A percentile compares a stretch with the other conserved stretches of the same genome.
phyloP scores from a whole-genome alignment of 1,140 invertebrate species.

The Caerostris darwini region DNA sequence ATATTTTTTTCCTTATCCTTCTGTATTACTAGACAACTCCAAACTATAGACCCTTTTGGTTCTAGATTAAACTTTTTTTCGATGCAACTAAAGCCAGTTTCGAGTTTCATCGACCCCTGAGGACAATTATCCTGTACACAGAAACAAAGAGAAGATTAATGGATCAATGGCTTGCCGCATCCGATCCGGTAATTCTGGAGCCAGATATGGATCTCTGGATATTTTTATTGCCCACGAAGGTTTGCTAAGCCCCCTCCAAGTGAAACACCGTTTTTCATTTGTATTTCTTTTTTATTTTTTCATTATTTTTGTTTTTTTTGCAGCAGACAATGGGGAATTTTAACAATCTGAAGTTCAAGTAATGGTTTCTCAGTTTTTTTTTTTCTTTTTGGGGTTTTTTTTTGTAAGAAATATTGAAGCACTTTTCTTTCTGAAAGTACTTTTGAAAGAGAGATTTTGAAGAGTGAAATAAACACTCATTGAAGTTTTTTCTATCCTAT shows the following conservation, averaged over 20 bases:
- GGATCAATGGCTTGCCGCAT: slow-evolving; percentile 14
- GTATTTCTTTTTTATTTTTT: neutral
- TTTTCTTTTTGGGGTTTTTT: too few species aligned
- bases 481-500: too few species aligned
- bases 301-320: neutral
- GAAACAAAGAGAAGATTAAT: slow-evolving; percentile 58
- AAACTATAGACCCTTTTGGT: neutral
- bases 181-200: slow-evolving; percentile 21
- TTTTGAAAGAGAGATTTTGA: neutral
- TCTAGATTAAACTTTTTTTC: slow-evolving; percentile 24
- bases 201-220: slow-evolving; percentile 48
- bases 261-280: too few species aligned
- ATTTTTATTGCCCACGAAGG: slow-evolving; percentile 31
- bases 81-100: neutral
- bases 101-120: slow-evolving; percentile 39
- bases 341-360: slow-evolving; percentile 27
- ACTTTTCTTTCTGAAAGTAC: neutral
- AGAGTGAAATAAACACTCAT: too few species aligned
- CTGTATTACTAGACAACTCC: neutral
- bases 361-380: slow-evolving; percentile 27
- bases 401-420: neutral
- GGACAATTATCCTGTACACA: slow-evolving; percentile 51
- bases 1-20: neutral
- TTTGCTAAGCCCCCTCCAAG: neutral
- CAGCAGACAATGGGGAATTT: neutral